Evolutionary conservation across 2,797 vertebrate genomes (phyloP).

Genomic region (Takifugu ocellatus): DNA sequence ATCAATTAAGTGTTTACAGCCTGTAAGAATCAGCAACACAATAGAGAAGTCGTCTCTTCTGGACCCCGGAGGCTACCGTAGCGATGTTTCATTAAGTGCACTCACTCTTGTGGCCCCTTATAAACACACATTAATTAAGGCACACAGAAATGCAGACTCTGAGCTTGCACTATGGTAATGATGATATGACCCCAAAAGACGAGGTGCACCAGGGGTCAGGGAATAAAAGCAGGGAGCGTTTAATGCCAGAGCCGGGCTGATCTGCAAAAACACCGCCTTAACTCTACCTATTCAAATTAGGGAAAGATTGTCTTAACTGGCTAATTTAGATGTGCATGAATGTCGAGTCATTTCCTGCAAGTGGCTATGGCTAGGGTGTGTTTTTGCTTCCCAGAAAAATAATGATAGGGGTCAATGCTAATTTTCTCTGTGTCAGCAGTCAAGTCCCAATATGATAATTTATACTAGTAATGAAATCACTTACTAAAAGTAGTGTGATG

Average conservation of each 20-base stretch:
- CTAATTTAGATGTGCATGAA: conserved; percentile 96
- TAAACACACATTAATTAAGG: conserved; percentile 99
- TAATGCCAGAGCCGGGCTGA: conserved; percentile 91
- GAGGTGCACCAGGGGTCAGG: conserved; percentile 94
- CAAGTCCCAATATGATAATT: conserved; percentile 50
- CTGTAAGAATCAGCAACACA: conserved; percentile 92
- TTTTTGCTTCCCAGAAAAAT: conserved; percentile 49
- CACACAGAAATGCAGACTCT: conserved; percentile 96
- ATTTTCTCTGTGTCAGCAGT: conserved; percentile 72
- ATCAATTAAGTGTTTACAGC: conserved; percentile 99
- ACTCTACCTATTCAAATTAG: conserved; percentile 97
- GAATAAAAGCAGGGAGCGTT: conserved; percentile 93
- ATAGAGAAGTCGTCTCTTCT: conserved; percentile 91
- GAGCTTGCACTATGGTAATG: conserved; percentile 99
- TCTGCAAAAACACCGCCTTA: conserved; percentile 93
- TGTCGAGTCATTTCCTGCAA: conserved; percentile 90
- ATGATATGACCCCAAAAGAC: conserved; percentile 96
- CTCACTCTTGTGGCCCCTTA: conserved; percentile 93
- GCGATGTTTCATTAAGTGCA: conserved; percentile 98
- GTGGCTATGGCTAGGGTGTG: conserved; percentile 57
- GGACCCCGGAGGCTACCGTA: conserved; percentile 91
- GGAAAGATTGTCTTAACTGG: conserved; percentile 94
- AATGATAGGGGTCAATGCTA: conserved; percentile 71
- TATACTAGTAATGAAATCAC: conserved; percentile 37
- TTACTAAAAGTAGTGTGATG: conserved; percentile 17